These are phyloP conservation scores for Abscondita cerata DNA, from an alignment of 2,888 invertebrate species.

Conservation along the genomic window DNA sequence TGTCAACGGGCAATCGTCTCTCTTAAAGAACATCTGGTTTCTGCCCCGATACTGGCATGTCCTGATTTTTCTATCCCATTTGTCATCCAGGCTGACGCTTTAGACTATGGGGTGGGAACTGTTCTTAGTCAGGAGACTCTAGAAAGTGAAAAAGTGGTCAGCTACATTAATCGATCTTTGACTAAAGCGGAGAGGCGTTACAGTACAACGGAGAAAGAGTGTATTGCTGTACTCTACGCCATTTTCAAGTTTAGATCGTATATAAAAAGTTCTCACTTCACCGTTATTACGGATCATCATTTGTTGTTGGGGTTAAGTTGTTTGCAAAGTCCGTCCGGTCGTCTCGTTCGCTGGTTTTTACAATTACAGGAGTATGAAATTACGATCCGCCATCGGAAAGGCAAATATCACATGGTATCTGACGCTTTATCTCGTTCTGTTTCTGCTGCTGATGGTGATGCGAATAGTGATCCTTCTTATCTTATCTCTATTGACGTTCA, in stretches of 20 bases:
- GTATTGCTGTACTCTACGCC: constrained; percentile 18
- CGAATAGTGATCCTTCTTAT: too few species aligned
- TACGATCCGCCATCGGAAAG: too few species aligned
- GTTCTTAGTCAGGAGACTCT: too few species aligned
- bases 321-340: constrained; percentile 30
- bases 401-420: too few species aligned
- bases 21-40: not conserved
- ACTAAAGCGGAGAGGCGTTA: constrained; percentile 23
- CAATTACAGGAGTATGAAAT: not conserved
- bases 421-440: too few species aligned
- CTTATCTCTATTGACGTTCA: too few species aligned
- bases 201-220: constrained; percentile 18
- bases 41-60: too few species aligned
- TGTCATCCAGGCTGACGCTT: too few species aligned
- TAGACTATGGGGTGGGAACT: too few species aligned
- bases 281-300: constrained; percentile 41
- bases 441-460: too few species aligned
- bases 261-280: constrained; percentile 33
- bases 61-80: too few species aligned
- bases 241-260: constrained; percentile 25
- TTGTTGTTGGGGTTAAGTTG: not conserved
- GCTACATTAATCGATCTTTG: constrained; percentile 16
- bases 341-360: not conserved
- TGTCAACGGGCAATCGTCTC: not conserved
- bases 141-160: constrained; percentile 11